phyloP scores from a whole-genome alignment of 2,113 vertebrate genomes.

The Prietella phreatophila region DNA sequence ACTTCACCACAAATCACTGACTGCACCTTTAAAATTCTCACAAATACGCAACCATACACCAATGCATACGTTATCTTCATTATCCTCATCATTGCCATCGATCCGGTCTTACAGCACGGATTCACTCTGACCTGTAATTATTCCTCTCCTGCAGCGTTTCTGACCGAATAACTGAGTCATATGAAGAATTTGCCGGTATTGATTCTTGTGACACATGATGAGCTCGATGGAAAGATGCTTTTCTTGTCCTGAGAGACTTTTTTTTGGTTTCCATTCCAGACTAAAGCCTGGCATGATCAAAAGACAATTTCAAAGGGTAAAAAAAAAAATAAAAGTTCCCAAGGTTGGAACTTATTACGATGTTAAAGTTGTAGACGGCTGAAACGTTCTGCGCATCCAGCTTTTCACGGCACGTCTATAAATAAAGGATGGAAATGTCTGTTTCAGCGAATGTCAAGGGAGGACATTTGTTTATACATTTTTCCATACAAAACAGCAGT shows the following conservation, averaged over 20 bases:
- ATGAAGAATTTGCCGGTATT: constrained; percentile 21
- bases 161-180: constrained; percentile 29
- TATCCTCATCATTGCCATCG: background rate
- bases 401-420: background rate
- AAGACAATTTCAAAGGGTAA: constrained; percentile 22
- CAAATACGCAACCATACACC: background rate
- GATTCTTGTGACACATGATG: constrained; percentile 32
- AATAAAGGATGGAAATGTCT: background rate
- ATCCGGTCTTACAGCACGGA: constrained; percentile 1
- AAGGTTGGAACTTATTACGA: constrained; percentile 23
- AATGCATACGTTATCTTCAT: background rate
- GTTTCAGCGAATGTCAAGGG: background rate
- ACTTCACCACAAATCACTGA: no score
- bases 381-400: background rate
- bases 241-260: constrained; percentile 27
- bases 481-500: background rate
- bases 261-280: background rate
- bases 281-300: constrained; percentile 1
- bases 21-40: background rate
- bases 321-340: constrained; percentile 28
- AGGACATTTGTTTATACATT: background rate
- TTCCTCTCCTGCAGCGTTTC: constrained; percentile 11
- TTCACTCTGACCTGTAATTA: constrained; percentile 26
- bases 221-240: constrained; percentile 10
- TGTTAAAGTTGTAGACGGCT: background rate